A percentile compares a stretch with the other conserved stretches of the same genome.
These are phyloP conservation scores for Nemotelus nigrinus DNA, from an alignment of 2,888 invertebrate genomes.

Conservation along the genomic window DNA sequence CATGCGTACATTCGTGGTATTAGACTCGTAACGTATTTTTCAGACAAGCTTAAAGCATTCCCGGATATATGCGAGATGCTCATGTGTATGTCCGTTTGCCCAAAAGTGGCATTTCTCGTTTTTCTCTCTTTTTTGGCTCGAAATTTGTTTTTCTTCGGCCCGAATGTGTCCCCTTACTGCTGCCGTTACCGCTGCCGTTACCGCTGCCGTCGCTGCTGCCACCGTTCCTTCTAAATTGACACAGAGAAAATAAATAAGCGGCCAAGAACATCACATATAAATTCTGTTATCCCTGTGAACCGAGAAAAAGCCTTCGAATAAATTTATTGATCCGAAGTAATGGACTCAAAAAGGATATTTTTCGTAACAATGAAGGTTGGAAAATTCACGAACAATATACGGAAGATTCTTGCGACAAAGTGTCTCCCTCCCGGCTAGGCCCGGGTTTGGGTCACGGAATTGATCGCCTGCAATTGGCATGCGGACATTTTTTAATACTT, in stretches of 20 bases:
- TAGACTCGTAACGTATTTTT: not conserved
- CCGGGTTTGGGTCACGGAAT: not conserved
- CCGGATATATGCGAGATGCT: not conserved
- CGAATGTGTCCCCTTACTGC: too few species aligned
- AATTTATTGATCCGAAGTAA: conserved; percentile 41
- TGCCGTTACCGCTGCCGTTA: not conserved
- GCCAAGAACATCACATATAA: conserved; percentile 14
- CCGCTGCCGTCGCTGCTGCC: not conserved
- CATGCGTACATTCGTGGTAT: not conserved
- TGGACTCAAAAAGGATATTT: conserved; percentile 35
- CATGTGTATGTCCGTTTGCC: not conserved
- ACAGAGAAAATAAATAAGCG: conserved; percentile 19
- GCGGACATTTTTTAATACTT: conserved; percentile 40
- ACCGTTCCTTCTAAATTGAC: conserved; percentile 26
- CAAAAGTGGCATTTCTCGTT: not conserved
- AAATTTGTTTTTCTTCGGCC: conserved; percentile 27
- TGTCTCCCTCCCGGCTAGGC: not conserved
- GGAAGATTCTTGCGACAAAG: not conserved
- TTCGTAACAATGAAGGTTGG: conserved; percentile 27
- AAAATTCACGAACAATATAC: not conserved
- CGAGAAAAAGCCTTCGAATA: conserved; percentile 16
- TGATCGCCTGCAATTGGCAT: conserved; percentile 28
- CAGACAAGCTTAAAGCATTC: conserved; percentile 23
- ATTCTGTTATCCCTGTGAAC: not conserved
- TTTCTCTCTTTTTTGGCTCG: conserved; percentile 14